Conservation (phyloP, 2,113 vertebrate genomes). For the Thinocorus orbignyianus region DNA sequence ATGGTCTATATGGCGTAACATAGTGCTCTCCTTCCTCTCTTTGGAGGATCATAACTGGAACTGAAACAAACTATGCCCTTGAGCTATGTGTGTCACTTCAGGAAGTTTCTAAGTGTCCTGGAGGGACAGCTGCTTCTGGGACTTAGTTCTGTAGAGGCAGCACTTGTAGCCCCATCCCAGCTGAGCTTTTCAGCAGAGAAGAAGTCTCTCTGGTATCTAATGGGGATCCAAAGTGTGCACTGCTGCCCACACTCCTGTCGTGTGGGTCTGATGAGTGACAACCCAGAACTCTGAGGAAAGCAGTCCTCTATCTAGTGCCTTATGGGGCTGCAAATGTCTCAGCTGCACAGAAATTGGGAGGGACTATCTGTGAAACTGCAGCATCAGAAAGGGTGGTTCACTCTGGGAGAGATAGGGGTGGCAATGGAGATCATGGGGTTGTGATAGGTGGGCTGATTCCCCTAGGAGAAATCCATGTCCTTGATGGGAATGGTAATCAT, state of each 20-base stretch:
- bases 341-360: not conserved
- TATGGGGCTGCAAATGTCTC: not conserved
- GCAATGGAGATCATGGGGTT: not conserved
- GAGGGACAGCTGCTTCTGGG: not conserved
- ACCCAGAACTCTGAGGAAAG: not conserved
- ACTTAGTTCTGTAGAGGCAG: not conserved
- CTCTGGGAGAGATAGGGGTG: not conserved
- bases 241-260: rapidly evolving
- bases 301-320: not conserved
- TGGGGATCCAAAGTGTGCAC: not conserved
- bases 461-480: not conserved
- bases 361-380: not conserved
- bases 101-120: not conserved
- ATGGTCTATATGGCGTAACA: not conserved
- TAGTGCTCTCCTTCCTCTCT: not conserved
- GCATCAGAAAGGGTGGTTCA: not conserved
- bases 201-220: not conserved
- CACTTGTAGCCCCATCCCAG: rapidly evolving
- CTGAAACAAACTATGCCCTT: not conserved
- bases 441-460: not conserved
- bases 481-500: rapidly evolving
- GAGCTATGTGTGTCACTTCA: not conserved
- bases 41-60: not conserved
- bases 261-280: not conserved
- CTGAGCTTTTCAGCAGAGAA: not conserved